Percentiles rank a stretch among this genome's conserved stretches.
Conservation (phyloP, 2,797 vertebrate species). For the Emydoidea blandingii region DNA sequence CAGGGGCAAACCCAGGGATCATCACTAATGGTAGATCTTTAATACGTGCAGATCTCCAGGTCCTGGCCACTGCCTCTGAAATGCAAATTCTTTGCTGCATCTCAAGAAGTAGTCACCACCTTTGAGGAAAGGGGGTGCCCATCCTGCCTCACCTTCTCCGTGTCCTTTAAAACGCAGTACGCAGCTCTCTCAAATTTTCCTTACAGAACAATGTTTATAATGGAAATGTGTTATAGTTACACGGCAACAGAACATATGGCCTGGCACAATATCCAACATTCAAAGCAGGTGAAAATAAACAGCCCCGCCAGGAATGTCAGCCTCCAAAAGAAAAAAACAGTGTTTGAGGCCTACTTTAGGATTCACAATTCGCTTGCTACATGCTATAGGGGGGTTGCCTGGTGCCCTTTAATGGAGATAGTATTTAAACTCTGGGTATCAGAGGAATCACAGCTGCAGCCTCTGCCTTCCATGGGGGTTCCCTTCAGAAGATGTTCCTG, state of each 20-base stretch:
- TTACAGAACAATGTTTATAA: fast-evolving
- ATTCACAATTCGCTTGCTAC: background rate
- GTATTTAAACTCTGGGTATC: background rate
- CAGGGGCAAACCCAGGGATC: background rate
- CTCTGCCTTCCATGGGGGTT: background rate
- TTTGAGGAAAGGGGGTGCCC: background rate
- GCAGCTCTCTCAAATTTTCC: fast-evolving
- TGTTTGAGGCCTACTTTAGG: background rate
- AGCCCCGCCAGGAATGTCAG: background rate
- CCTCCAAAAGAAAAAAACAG: background rate
- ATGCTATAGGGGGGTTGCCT: background rate
- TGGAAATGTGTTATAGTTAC: fast-evolving
- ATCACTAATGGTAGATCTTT: background rate
- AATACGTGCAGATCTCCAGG: background rate
- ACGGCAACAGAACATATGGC: fast-evolving
- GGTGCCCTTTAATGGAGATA: background rate
- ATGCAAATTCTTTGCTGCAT: background rate
- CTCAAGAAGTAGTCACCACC: background rate
- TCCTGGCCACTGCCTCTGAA: background rate
- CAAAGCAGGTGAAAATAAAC: fast-evolving
- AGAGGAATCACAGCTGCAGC: background rate
- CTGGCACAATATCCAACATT: background rate
- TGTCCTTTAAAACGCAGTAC: background rate
- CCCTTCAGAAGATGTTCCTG: background rate
- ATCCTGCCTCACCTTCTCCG: background rate